These are phyloP conservation scores for Plecturocebus donacophilus DNA, from an alignment of 2,113 vertebrate species.

Conservation along the genomic window DNA sequence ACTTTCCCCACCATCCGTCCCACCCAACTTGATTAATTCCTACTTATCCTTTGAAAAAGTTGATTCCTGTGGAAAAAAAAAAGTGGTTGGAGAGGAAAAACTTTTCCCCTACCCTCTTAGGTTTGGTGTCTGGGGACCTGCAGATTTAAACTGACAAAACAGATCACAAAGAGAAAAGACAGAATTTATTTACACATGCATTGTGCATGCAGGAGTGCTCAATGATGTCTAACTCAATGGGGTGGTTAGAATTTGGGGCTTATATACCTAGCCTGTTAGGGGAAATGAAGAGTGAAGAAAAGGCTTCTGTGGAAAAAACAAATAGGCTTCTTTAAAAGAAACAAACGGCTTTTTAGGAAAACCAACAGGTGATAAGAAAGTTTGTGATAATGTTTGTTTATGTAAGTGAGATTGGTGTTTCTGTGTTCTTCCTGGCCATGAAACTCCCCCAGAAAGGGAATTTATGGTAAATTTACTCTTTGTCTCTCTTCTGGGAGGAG, in stretches of 20 bases:
- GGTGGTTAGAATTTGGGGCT: background rate
- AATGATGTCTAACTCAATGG: background rate
- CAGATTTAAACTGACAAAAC: background rate
- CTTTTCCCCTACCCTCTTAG: background rate
- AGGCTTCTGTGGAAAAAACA: background rate
- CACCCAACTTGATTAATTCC: background rate
- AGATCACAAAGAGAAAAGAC: background rate
- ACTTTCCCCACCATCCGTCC: background rate
- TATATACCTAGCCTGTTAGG: background rate
- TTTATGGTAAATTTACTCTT: background rate
- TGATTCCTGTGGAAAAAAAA: background rate
- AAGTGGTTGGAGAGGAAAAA: background rate
- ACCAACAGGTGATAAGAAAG: background rate
- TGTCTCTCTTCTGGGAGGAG: background rate
- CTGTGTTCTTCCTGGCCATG: background rate
- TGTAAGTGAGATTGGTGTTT: background rate
- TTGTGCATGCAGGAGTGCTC: background rate
- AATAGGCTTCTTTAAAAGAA: background rate
- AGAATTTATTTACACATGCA: no score
- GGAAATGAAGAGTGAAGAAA: background rate
- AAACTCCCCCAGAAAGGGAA: background rate
- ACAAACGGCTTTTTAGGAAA: background rate
- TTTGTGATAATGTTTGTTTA: background rate
- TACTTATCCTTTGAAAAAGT: background rate
- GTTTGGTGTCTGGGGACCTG: background rate